phyloP scores from a whole-genome alignment of 2,113 vertebrate species.

The Corythaeola cristata region DNA sequence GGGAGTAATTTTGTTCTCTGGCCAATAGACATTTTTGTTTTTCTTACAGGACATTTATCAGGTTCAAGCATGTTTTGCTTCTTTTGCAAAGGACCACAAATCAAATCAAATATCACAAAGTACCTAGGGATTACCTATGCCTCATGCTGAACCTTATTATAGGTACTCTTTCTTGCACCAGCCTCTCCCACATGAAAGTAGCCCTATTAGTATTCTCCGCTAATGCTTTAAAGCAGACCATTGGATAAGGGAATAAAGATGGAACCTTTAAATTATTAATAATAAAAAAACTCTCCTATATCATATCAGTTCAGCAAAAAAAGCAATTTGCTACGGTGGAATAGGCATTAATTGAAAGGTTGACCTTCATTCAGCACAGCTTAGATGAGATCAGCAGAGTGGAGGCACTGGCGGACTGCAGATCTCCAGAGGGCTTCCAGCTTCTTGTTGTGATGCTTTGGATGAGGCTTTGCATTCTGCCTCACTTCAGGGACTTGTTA shows the following conservation, averaged over 20 bases:
- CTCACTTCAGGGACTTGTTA: slow-evolving; percentile 67
- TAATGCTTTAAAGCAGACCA: neutral
- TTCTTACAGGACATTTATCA: slow-evolving; percentile 6
- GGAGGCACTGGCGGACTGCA: neutral
- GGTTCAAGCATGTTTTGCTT: neutral
- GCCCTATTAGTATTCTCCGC: neutral
- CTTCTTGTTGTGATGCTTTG: slow-evolving; percentile 18
- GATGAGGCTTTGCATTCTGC: slow-evolving; percentile 2
- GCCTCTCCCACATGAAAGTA: neutral
- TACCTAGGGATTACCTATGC: neutral
- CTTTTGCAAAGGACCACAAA: slow-evolving; percentile 34
- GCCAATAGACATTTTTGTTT: neutral
- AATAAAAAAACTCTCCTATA: neutral
- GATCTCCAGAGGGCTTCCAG: slow-evolving; percentile 44
- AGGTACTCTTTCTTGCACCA: neutral
- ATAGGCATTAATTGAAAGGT: slow-evolving; percentile 38
- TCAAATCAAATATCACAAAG: slow-evolving; percentile 61
- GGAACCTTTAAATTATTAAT: slow-evolving; percentile 30
- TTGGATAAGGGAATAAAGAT: neutral
- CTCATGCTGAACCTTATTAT: neutral
- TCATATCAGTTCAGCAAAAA: neutral
- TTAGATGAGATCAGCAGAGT: slow-evolving; percentile 49
- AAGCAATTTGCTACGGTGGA: neutral
- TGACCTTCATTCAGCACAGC: slow-evolving; percentile 47
- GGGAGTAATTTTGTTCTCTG: slow-evolving; percentile 21